phyloP scores from a whole-genome alignment of 92 coral and sea anemone genomes.

The Palythoa grandis region DNA sequence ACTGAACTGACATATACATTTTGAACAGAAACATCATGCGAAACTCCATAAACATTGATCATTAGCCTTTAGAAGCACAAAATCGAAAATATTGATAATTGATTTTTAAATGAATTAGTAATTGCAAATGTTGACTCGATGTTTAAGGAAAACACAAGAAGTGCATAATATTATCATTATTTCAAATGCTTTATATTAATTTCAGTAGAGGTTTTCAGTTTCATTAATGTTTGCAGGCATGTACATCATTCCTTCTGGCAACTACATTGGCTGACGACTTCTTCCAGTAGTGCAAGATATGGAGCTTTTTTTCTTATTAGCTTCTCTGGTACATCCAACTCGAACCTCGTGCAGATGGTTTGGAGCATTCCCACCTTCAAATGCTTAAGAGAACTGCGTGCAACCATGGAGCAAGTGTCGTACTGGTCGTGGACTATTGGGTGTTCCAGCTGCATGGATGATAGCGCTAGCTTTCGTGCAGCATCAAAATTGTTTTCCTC shows the following conservation, averaged over 20 bases:
- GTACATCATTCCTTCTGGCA: slow-evolving; percentile 1
- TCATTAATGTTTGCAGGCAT: not conserved
- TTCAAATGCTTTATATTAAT: slow-evolving; percentile 3
- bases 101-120: not conserved
- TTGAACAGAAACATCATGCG: not conserved
- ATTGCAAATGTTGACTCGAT: not conserved
- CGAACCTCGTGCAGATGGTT: slow-evolving; percentile 24
- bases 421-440: not conserved
- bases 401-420: not conserved
- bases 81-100: not conserved
- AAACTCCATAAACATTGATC: not conserved
- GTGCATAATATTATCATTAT: slow-evolving; percentile 5
- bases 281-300: slow-evolving; percentile 14
- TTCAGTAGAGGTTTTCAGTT: not conserved
- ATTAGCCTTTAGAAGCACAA: not conserved
- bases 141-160: slow-evolving; percentile 2
- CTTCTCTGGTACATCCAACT: slow-evolving; percentile 2
- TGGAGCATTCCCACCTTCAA: slow-evolving; percentile 27
- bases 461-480: not conserved
- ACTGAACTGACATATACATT: not conserved
- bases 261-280: slow-evolving; percentile 28
- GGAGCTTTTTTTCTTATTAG: slow-evolving; percentile 2
- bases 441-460: slow-evolving; percentile 5
- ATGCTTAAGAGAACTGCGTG: slow-evolving; percentile 1
- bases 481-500: not conserved